Evolutionary conservation across 2,113 vertebrate species (phyloP), one percentile per base, ranked within the genome.

Genomic region (Perca schrenkii): DNA sequence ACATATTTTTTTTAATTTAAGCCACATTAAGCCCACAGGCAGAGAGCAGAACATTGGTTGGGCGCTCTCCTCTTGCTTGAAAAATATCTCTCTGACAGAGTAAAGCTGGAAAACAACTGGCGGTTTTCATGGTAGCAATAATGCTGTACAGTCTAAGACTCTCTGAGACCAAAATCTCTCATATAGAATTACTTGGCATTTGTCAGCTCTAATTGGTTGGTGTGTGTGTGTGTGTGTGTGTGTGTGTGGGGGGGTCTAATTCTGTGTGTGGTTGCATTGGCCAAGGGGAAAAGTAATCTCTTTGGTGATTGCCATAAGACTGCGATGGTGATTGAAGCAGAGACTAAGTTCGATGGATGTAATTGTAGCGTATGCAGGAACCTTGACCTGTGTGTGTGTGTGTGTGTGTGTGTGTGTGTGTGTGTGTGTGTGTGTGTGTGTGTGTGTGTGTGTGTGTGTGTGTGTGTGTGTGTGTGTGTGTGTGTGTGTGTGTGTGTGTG

Each of bases 171-270:
- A 76, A 82, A 87, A 86, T 82, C 84, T 64, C 86, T 72, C 74
- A 73, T 87, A 72, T 88, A 84, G 77, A 77, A 1, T 91, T 89
- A 85, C 89, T 87, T 86, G 80, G 74, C 70, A 81, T 83, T 89
- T 83, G 86, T 84, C 74, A 63, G 36, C 57, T 54, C 10, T 84
- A 86, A 80, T 90, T 86, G 80, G 56, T 79, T 69, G 52, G n/a
- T 25, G 54, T 19, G 8, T 53, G 57, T 47, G 17, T 40, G 31
- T 21, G 31, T 75, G 70, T 74, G 82, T 63, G 46, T 73, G 81
- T 61, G 52, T 65, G 74, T 58, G 57, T 60, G 25, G n/a, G n/a
- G n/a, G n/a, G n/a, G n/a, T n/a, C n/a, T n/a, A n/a, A n/a, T n/a
- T n/a, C n/a, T 82, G 21, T 50, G 31, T 62, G 71, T 65, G 64